Conservation (phyloP, 2,113 vertebrate genomes). For the Equus quagga region DNA sequence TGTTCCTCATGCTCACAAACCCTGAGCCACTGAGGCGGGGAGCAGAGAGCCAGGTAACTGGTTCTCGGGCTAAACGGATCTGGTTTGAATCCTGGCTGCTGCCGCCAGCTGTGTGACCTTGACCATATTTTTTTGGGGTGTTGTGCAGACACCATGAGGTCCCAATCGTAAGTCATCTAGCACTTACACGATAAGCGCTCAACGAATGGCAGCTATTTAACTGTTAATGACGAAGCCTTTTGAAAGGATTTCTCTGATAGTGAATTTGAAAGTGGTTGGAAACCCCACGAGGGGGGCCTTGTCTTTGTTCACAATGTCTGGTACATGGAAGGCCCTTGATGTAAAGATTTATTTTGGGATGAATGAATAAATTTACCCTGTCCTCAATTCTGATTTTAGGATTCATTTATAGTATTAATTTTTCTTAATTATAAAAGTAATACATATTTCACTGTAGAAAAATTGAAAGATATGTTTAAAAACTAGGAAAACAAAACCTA, state of each 20-base stretch:
- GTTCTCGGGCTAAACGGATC: background rate
- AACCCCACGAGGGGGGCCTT: background rate
- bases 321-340: background rate
- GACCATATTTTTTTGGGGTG: background rate
- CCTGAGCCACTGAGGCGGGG: background rate
- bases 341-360: background rate
- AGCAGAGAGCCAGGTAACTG: background rate
- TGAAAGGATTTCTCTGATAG: background rate
- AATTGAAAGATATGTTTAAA: conserved; percentile 33
- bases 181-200: background rate
- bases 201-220: background rate
- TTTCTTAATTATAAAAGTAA: conserved; percentile 23
- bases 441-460: background rate
- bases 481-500: background rate
- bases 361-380: background rate
- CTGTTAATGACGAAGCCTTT: background rate
- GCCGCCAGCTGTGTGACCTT: background rate
- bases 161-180: background rate
- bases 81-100: background rate
- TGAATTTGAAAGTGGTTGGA: background rate
- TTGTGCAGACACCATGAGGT: background rate
- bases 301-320: background rate
- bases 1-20: background rate
- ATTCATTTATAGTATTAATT: background rate
- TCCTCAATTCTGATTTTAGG: background rate